Evolutionary conservation across 2,888 invertebrate species (phyloP), one percentile per base, ranked within the genome.

Genomic region (Aleiodes alternator): DNA sequence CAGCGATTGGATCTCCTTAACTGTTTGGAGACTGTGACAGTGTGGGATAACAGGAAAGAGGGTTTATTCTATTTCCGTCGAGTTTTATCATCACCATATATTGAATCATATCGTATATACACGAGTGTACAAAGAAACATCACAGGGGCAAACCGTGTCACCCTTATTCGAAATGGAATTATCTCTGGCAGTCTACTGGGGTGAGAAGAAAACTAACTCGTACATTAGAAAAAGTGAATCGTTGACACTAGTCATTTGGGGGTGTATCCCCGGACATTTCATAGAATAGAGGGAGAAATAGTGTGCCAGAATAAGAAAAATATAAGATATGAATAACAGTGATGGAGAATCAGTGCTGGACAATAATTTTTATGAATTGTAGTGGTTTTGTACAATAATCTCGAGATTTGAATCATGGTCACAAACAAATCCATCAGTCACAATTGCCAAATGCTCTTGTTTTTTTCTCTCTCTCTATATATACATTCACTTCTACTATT

Each of bases 371-470:
- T 43, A 43, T 43, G 43, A 9, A 43, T 43, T 43, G 43, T 43
- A 43, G 43, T 69, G 72, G 57, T 75, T 43, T 48, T 31, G 55
- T 71, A 69, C 72, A 73, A 72, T 78, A 76, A 76, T 72, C 72
- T 78, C 75, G 55, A 57, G 68, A 68, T 70, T 73, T 71, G 76
- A 77, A 80, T 79, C 76, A 77, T 76, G 77, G 79, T 77, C 80
- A 80, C 85, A 85, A 85, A 85, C 84, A 85, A 83, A 85, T 85
- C 83, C 84, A 85, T 85, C 84, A 82, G 84, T 79, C 79, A 79
- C n/a, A 66, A 77, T 73, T 70, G 55, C 57, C 71, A 76, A 77
- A 78, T 77, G 77, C 77, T 69, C 76, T 34, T 23, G 23, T 14
- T 34, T 16, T 59, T 43, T 43, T 43, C 43, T 43, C 9, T 43